Base-by-base conservation (phyloP, 2,797 vertebrate genomes). In the Florisuga fusca region DNA sequence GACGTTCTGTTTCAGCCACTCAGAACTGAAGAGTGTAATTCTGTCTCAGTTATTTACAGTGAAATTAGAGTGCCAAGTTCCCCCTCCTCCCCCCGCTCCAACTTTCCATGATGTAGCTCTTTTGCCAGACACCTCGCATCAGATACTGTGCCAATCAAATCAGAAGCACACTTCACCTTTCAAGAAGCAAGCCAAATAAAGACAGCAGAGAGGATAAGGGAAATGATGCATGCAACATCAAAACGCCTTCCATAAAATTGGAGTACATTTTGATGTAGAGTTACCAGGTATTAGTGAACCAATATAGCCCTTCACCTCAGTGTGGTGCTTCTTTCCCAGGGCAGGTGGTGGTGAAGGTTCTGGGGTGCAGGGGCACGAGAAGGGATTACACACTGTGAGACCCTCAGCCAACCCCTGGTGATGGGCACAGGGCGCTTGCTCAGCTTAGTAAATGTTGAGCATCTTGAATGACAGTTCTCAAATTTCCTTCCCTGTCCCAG, bases 21-120 rank as follows among this genome's bases (percentile, higher is more conserved):
- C 83, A 90, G 46, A 94, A 86, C 33, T n/a, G 29, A 73, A 90
- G 23, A n/a, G 22, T 73, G 57, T 67, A 73, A 80, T 85, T 88
- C 38, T 80, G 73, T 64, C 76, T 91, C 76, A 29, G 54, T 67
- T 91, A 63, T 50, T 89, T 66, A 74, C 20, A 58, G 62, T 64
- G 23, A 84, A 81, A 22, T 33, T 63, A 6, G 21, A 41, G 15
- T 31, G 55, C 43, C 61, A 86, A 75, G 55, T 34, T 72, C 10
- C 15, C 36, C 25, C 36, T 1, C 2, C 33, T 61, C 38, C 38
- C 38, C 38, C 38, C 10, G 36, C 36, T 14, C 38, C 38, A 41
- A 46, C 46, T 46, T 71, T 29, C 74, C 5, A 2, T 15, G 34
- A 71, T 13, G 29, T 21, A 61, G 61, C 8, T 62, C 26, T 79